Evolutionary conservation across 2,113 vertebrate species (phyloP).

Genomic region (Etheostoma cragini): DNA sequence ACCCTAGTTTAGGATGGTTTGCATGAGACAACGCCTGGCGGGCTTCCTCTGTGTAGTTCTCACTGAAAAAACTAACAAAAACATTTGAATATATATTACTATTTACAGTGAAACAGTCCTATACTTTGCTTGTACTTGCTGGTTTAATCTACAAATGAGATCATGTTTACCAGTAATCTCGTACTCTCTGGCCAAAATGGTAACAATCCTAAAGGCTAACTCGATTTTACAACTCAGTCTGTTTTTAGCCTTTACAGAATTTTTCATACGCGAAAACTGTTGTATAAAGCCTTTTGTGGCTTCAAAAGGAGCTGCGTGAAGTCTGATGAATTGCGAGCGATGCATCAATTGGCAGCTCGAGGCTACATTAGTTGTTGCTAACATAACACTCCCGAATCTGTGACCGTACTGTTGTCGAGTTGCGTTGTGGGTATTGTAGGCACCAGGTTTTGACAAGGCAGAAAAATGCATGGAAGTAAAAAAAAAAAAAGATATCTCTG

Average conservation of each 20-base stretch:
- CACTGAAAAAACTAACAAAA: conserved; percentile 93
- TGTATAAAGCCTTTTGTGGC: neutral
- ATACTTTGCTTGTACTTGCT: neutral
- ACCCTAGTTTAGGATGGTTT: conserved; percentile 95
- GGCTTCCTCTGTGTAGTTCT: conserved; percentile 89
- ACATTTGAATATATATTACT: neutral
- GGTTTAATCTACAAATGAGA: neutral
- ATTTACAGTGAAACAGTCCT: neutral
- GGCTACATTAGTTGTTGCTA: neutral
- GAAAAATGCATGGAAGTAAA: neutral
- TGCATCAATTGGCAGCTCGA: too few species aligned
- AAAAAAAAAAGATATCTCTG: too few species aligned
- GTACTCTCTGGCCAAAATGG: neutral
- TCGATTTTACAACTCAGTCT: neutral
- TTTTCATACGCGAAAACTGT: neutral
- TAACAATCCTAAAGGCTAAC: neutral
- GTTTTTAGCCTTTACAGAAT: neutral
- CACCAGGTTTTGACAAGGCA: neutral
- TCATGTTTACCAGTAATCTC: neutral
- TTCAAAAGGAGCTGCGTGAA: too few species aligned
- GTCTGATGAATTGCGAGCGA: too few species aligned
- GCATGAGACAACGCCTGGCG: conserved; percentile 91
- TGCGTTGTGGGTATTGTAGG: neutral
- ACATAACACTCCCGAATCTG: neutral
- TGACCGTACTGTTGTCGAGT: too few species aligned